Conservation (phyloP, 2,113 vertebrate genomes). For the Pheucticus melanocephalus region DNA sequence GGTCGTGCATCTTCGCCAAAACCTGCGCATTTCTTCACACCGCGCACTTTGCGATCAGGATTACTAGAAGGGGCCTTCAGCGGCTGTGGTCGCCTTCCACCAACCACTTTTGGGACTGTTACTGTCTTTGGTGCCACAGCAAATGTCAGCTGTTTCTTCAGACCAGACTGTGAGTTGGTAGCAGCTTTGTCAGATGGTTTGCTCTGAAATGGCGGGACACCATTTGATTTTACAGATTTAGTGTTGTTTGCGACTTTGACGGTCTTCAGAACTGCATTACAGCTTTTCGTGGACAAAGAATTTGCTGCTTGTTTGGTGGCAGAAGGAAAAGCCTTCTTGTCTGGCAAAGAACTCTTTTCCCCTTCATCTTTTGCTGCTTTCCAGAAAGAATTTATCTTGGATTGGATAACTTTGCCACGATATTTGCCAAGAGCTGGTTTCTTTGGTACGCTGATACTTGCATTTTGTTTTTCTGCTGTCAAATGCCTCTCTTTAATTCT, state of each 20-base stretch:
- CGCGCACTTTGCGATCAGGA: neutral
- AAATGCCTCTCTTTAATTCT: conserved; percentile 62
- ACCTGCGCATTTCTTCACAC: neutral
- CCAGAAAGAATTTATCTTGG: conserved; percentile 90
- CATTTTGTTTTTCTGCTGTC: conserved; percentile 60
- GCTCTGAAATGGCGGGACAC: conserved; percentile 10
- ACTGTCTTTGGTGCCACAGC: neutral
- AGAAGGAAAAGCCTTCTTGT: neutral
- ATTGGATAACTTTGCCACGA: conserved; percentile 84
- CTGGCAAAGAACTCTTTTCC: neutral
- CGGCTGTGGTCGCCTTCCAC: neutral
- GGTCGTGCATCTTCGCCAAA: neutral
- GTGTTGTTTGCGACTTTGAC: neutral
- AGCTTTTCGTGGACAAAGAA: neutral
- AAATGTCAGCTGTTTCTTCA: neutral
- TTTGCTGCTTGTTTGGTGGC: conserved; percentile 18
- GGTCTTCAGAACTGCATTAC: neutral
- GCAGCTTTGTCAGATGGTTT: conserved; percentile 55
- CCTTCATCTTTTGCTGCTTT: conserved; percentile 60
- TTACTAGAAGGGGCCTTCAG: neutral
- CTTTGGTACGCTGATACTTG: conserved; percentile 36
- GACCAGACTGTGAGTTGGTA: neutral
- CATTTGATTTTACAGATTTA: conserved; percentile 10
- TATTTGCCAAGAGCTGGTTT: conserved; percentile 83
- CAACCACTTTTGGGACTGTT: neutral